Base-by-base conservation (phyloP, 2,888 invertebrate genomes). In the Drosophila mimica region DNA sequence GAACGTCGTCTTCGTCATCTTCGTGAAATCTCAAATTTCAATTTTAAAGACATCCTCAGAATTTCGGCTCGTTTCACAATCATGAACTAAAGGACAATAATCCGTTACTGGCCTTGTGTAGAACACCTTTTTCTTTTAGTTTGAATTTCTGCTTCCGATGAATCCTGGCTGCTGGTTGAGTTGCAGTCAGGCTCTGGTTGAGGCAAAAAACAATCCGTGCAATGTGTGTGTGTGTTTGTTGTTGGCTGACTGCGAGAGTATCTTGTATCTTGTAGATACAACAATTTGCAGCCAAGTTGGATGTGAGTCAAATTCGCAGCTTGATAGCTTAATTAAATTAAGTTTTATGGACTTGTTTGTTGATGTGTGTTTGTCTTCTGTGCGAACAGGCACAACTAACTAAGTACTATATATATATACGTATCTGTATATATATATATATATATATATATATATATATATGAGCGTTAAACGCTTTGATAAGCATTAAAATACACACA, bases 261-360 rank as follows among this genome's bases (percentile, higher is more conserved):
- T 25, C 25, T 25, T 25, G 52, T 66, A 49, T 33, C 68, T 56
- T 33, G 48, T 20, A 68, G 54, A 66, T 57, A 56, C 38, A 43
- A 49, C 38, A 43, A 36, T 1, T 6, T 11, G 33, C 31, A 15
- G 15, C 20, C 52, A 33, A 52, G 38, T 56, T n/a, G 25, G 17
- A 36, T 9, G 30, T 28, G 64, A 57, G 52, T 70, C 60, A 71
- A 70, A 66, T 58, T 70, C 58, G 40, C 62, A 62, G 69, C 64
- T 64, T 68, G 68, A 64, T 69, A 48, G 57, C n/a, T 79, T 78
- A 75, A 78, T 79, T 79, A 46, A 79, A 77, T 79, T 71, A 75
- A 63, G 60, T 51, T 54, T 64, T 43, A 58, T 74, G 58, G 30
- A 20, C 46, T 31, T 38, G 25, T 28, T 34, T n/a, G 49, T 28